Percentiles rank a stretch among this genome's conserved stretches.
Evolutionary conservation across 53 echinoderm and acorn worm genomes (phyloP).

Genomic region (Arbacia lixula): DNA sequence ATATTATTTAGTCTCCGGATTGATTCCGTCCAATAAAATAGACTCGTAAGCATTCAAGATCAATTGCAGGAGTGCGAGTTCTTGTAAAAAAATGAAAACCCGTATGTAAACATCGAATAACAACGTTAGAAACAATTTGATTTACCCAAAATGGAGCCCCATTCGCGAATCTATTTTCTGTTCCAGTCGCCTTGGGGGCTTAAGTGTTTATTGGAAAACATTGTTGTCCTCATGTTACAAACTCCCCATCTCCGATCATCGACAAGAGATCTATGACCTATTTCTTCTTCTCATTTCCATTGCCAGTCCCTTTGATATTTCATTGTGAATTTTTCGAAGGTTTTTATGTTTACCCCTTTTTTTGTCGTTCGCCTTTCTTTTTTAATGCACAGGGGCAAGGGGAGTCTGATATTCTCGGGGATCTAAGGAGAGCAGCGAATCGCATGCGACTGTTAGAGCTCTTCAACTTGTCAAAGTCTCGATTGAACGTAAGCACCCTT

Average conservation of each 20-base stretch:
- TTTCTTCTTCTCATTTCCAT: neutral
- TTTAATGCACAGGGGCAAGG: conserved; percentile 17
- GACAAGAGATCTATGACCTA: neutral
- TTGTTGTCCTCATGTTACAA: conserved; percentile 5
- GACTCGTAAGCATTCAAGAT: no score
- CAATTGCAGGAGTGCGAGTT: no score
- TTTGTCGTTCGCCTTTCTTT: no score
- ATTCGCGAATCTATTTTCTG: no score
- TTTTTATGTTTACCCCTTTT: no score
- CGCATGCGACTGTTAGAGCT: conserved; percentile 24
- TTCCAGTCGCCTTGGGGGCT: no score
- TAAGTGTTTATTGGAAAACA: conserved; percentile 31
- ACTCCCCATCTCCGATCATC: neutral
- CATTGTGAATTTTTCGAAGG: neutral
- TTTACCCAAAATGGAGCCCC: no score
- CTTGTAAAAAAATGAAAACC: no score
- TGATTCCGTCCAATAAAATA: no score
- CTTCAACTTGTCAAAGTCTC: conserved; percentile 54
- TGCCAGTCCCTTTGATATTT: neutral
- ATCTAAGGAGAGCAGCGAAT: conserved; percentile 49
- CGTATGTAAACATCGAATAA: no score
- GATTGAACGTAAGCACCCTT: conserved; percentile 25
- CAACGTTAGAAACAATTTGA: no score
- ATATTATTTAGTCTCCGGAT: no score
- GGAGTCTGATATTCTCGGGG: conserved; percentile 39